Evolutionary conservation across 2,888 invertebrate genomes (phyloP), one percentile per base, ranked within the genome.

Genomic region (Myopa tessellatipennis): DNA sequence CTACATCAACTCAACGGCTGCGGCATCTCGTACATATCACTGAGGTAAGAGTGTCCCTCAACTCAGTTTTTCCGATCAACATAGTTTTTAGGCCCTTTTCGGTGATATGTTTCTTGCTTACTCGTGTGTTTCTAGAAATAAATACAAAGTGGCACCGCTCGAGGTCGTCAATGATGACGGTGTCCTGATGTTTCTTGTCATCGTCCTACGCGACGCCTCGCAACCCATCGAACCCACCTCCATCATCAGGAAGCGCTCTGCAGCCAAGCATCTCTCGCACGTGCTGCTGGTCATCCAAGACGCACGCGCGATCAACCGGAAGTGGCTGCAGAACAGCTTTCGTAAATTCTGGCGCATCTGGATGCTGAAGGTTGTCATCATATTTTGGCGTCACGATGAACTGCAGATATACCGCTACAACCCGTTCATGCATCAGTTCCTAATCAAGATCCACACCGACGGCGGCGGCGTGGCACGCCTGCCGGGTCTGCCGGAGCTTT

Each of bases 351-450:
- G 91, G 91, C 89, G 90, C 60, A 89, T 89, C 77, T 91, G 91
- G 85, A 86, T 92, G 10, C 88, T 92, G 0, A 92, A 92, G 81
- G 85, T 87, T 6, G 86, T 86, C 8, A 84, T 89, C 4, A 81
- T 88, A 14, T 89, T 82, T 50, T 85, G 84, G 84, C 82, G 83
- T 0, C 50, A 82, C 4, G 77, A 86, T 10, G 83, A 86, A 3
- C 83, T 91, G 38, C 89, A 88, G 81, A 88, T 91, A 74, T 92
- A 90, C 80, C 89, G 90, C 0, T 92, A 91, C 80, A 91, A 91
- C 82, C 91, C 91, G 0, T 92, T 91, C 79, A 85, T 87, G 0
- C 83, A 90, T 38, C 82, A 89, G 81, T 88, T 91, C 58, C 84
- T 85, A 61, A 90, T 91, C 38, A 79, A 45, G 16, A 14, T 74